Base-by-base conservation (phyloP, 2,113 vertebrate genomes). In the Bubo blakistoni region DNA sequence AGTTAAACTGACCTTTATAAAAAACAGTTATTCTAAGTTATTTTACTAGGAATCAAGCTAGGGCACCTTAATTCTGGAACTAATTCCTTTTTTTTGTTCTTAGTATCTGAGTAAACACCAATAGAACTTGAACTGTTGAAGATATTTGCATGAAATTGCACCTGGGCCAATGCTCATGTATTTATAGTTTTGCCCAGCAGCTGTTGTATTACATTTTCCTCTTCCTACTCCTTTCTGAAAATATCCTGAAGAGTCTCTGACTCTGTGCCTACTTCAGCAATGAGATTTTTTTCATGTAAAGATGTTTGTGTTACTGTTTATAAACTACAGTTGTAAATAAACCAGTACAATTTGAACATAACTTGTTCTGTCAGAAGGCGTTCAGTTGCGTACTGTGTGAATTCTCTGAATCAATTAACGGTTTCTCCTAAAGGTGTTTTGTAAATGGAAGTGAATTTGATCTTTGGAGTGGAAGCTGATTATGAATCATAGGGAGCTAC, bases 271-370 rank as follows among this genome's bases (percentile, higher is more conserved):
- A 97, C 90, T 97, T 98, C 97, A 98, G 95, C 95, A 96, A 92
- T 65, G 90, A 97, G 96, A 97, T 96, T 97, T 97, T 94, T 98
- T 97, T 97, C 97, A 97, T 98, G 97, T 98, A 98, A 98, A 98
- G 85, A 97, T 97, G 96, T 98, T 98, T 97, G 97, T 98, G 98
- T 98, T 97, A 98, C 96, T 98, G 98, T 98, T 98, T 98, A 98
- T 98, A 98, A 98, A 98, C 96, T 97, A 96, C 96, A 97, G 54
- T 96, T 98, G 98, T 98, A 98, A 98, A 98, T 98, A 98, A 98
- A 98, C 92, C 83, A 95, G 76, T 97, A 98, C 95, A 97, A 91
- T 98, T 98, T 98, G 97, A 97, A 97, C 97, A 97, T 95, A 97
- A 96, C 38, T 86, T 88, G 7, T 92, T 96, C 90, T 94, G 81